A percentile compares a stretch with the other conserved stretches of the same genome.
Conservation (phyloP, 2,113 vertebrate species). For the Plectropomus leopardus region DNA sequence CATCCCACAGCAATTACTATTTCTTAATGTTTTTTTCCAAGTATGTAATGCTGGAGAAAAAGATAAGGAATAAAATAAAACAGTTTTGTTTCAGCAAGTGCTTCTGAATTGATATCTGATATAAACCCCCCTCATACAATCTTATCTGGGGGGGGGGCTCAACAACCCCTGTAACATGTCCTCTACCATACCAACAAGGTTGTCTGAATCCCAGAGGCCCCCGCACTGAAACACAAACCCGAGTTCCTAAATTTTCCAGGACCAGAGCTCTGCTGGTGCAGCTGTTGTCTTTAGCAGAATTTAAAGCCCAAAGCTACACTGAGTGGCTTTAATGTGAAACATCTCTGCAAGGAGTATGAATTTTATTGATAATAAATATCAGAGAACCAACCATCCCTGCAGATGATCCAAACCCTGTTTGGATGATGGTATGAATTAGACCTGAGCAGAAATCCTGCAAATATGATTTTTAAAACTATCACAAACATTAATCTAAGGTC, state of each 20-base stretch:
- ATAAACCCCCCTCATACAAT: slow-evolving; percentile 4
- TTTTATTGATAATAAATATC: not conserved
- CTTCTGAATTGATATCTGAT: not conserved
- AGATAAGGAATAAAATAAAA: not conserved
- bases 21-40: not conserved
- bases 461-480: no score
- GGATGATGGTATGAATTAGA: no score
- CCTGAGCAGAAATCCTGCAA: no score
- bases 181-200: slow-evolving; percentile 2
- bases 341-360: no score
- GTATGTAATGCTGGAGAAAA: not conserved
- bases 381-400: not conserved
- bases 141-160: not conserved
- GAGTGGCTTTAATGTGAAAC: no score
- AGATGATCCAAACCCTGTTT: no score
- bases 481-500: no score
- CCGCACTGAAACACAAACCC: not conserved
- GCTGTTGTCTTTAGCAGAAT: not conserved
- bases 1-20: not conserved
- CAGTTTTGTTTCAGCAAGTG: not conserved
- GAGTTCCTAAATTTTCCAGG: not conserved
- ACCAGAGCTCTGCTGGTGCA: no score
- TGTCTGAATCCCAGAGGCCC: not conserved
- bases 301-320: not conserved
- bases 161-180: slow-evolving; percentile 10